Base-by-base conservation (phyloP, 2,113 vertebrate species). In the Channa argus region DNA sequence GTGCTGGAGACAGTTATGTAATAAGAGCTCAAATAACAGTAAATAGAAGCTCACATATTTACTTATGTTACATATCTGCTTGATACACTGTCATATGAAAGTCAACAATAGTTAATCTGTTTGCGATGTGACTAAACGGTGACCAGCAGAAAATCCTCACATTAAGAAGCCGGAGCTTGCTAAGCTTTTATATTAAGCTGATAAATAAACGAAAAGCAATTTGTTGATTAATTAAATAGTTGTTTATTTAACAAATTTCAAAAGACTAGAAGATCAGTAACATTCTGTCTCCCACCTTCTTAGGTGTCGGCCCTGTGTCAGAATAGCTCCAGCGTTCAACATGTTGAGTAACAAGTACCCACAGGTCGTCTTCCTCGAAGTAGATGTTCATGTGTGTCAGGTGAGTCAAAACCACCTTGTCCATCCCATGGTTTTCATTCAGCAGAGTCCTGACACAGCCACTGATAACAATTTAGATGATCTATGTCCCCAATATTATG, bases 371-470 rank as follows among this genome's bases (percentile, higher is more conserved):
- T 99, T 98, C 89, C 92, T 99, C 52, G 97, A 99, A 92, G 97
- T 99, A 0, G 97, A 99, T 58, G 97, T 98, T 10, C 96, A 97
- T 83, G 95, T 97, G 38, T 99, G 97, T 93, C 97, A 95, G 95
- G 97, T 99, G 74, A 92, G 94, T 78, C 46, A 62, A 8, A 44
- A 9, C 56, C 6, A 5, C 33, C n/a, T 4, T 6, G 0, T 24
- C 59, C 4, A 12, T 33, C 34, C 41, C 46, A 38, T 51, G 5
- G 47, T 38, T 63, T 46, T 15, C 6, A 41, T 41, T 4, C 6
- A 41, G 4, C 6, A 41, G 4, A 41, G 39, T 24, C 24, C 24
- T 24, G 24, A 24, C 24, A 24, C 24, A 24, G 24, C 24, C 24
- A 24, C 24, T 24, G 24, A 24, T 24, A 24, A 24, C 24, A 24